Evolutionary conservation across 2,888 invertebrate genomes (phyloP).

Genomic region (Drosophila merina): DNA sequence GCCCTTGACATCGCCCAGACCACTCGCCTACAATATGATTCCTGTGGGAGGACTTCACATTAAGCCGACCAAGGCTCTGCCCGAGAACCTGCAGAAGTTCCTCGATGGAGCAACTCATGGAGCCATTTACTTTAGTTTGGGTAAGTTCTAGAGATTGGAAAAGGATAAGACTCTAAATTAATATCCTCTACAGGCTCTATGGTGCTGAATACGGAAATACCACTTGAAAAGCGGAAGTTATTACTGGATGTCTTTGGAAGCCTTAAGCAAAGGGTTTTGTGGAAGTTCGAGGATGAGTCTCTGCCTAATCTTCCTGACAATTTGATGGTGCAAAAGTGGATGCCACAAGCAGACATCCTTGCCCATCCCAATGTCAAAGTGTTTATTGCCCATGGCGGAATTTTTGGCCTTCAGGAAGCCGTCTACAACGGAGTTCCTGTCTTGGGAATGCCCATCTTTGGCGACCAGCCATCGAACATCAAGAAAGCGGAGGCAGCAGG

Average conservation of each 20-base stretch:
- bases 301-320: conserved; percentile 82
- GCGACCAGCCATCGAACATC: too few relatives aligned
- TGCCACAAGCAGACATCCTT: conserved; percentile 85
- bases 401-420: conserved; percentile 84
- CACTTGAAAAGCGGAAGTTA: too few relatives aligned
- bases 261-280: conserved; percentile 84
- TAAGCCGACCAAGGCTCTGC: conserved; percentile 68
- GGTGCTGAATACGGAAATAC: too few relatives aligned
- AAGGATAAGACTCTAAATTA: too few relatives aligned
- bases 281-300: conserved; percentile 85
- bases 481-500: conserved; percentile 84
- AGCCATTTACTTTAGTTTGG: conserved; percentile 84
- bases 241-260: too few relatives aligned
- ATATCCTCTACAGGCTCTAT: too few relatives aligned
- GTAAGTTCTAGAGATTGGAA: conserved; percentile 55
- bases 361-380: conserved; percentile 84
- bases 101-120: conserved; percentile 83
- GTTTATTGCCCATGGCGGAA: conserved; percentile 84
- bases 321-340: conserved; percentile 84
- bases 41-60: conserved; percentile 86
- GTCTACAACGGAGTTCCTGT: conserved; percentile 83
- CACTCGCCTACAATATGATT: conserved; percentile 83
- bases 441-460: conserved; percentile 84
- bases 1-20: conserved; percentile 82
- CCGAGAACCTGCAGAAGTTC: conserved; percentile 78